Evolutionary conservation across 2,888 invertebrate species (phyloP).

Genomic region (Caenorhabditis wallacei): DNA sequence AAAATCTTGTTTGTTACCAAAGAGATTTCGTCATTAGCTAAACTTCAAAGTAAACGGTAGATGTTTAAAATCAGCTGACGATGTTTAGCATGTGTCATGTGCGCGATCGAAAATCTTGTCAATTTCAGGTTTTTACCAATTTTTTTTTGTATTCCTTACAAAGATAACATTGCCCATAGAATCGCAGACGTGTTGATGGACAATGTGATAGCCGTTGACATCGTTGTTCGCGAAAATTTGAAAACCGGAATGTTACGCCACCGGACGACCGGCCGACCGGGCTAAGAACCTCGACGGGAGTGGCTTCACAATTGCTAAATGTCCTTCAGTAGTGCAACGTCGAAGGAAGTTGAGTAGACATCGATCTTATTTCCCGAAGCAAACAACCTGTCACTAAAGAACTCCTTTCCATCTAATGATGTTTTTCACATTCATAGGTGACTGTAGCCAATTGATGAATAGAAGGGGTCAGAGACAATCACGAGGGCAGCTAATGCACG

Average conservation of each 20-base stretch:
- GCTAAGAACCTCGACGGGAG: constrained; percentile 7
- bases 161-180: constrained; percentile 65
- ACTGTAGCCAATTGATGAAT: constrained; percentile 23
- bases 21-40: constrained; percentile 43
- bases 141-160: constrained; percentile 63
- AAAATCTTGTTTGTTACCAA: constrained; percentile 23
- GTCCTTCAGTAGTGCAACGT: constrained; percentile 54
- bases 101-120: constrained; percentile 62
- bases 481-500: constrained; percentile 58
- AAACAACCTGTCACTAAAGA: constrained; percentile 25
- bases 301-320: constrained; percentile 44
- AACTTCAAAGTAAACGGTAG: constrained; percentile 40
- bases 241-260: constrained; percentile 63
- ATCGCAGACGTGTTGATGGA: constrained; percentile 65
- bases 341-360: constrained; percentile 48
- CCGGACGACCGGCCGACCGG: constrained; percentile 32
- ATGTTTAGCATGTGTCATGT: constrained; percentile 64
- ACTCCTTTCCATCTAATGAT: constrained; percentile 5
- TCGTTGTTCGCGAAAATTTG: constrained; percentile 61
- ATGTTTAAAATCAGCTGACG: constrained; percentile 51
- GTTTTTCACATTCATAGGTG: constrained; percentile 34
- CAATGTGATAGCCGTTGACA: constrained; percentile 63
- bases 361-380: constrained; percentile 36
- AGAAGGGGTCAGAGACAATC: constrained; percentile 52
- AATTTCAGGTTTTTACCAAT: constrained; percentile 63